Conservation (phyloP, 2,113 vertebrate species). For the Neofelis nebulosa region DNA sequence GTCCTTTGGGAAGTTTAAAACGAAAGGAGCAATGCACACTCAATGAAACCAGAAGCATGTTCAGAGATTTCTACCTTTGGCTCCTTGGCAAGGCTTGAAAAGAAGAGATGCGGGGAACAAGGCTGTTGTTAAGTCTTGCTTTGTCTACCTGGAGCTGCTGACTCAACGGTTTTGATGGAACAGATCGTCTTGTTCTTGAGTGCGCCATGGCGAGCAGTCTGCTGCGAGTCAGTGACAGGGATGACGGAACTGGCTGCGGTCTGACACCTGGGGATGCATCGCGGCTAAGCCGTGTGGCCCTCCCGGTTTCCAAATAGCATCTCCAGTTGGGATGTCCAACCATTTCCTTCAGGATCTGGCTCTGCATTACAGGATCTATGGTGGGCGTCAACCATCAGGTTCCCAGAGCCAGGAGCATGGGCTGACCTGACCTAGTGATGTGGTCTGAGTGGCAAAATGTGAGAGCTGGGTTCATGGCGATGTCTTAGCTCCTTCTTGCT, state of each 20-base stretch:
- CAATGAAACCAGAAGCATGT: not conserved
- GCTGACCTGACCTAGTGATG: not conserved
- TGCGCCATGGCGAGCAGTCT: not conserved
- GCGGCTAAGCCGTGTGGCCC: fast-evolving
- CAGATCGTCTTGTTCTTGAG: not conserved
- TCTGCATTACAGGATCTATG: fast-evolving
- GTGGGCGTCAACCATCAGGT: not conserved
- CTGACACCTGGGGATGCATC: not conserved
- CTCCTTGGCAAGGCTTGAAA: not conserved
- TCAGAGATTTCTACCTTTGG: not conserved
- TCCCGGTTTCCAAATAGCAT: not conserved
- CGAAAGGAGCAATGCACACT: not conserved
- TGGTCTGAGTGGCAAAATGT: not conserved
- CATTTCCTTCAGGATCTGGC: not conserved
- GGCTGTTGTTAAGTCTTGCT: not conserved
- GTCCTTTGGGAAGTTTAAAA: not conserved
- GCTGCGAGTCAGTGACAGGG: not conserved
- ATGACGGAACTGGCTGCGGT: fast-evolving
- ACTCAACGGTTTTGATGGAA: not conserved
- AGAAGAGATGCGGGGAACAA: not conserved
- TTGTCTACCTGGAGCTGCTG: not conserved
- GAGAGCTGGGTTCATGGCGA: not conserved
- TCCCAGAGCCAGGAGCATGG: not conserved
- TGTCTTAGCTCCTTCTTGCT: not conserved
- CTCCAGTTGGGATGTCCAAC: not conserved